Evolutionary conservation across 2,113 vertebrate species (phyloP).

Genomic region (Pygoscelis adeliae): DNA sequence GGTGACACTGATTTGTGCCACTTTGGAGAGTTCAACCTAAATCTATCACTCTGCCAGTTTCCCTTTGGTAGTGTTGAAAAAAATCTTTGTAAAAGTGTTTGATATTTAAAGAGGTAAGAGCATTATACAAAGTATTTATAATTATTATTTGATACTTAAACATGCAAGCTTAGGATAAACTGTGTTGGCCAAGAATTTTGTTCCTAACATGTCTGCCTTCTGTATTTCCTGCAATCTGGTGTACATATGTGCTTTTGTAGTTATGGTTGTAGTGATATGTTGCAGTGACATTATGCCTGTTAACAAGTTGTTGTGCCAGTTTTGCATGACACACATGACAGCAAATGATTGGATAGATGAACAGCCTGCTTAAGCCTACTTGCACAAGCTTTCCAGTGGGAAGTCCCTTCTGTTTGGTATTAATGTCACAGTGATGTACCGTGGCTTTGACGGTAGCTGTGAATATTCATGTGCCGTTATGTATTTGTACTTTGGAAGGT

Average conservation of each 20-base stretch:
- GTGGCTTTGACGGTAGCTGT: background rate
- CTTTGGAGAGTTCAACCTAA: background rate
- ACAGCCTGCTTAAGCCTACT: background rate
- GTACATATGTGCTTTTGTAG: background rate
- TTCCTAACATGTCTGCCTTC: background rate
- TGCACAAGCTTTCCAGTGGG: slow-evolving; percentile 24
- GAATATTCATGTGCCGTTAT: background rate
- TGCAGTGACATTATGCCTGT: background rate
- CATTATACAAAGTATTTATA: background rate
- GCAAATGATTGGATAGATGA: background rate
- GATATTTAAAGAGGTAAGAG: background rate
- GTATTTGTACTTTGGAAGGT: background rate
- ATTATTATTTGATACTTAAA: background rate
- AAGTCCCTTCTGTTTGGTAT: slow-evolving; percentile 42
- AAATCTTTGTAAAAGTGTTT: background rate
- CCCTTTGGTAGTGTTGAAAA: background rate
- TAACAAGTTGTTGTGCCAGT: background rate
- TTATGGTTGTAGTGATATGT: background rate
- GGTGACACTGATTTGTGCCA: background rate
- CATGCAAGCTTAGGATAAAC: background rate
- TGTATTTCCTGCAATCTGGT: background rate
- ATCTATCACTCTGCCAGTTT: background rate
- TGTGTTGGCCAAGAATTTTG: background rate
- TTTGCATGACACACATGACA: background rate
- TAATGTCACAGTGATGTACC: background rate